phyloP scores from a whole-genome alignment of 2,113 vertebrate genomes.

The Sprattus sprattus region DNA sequence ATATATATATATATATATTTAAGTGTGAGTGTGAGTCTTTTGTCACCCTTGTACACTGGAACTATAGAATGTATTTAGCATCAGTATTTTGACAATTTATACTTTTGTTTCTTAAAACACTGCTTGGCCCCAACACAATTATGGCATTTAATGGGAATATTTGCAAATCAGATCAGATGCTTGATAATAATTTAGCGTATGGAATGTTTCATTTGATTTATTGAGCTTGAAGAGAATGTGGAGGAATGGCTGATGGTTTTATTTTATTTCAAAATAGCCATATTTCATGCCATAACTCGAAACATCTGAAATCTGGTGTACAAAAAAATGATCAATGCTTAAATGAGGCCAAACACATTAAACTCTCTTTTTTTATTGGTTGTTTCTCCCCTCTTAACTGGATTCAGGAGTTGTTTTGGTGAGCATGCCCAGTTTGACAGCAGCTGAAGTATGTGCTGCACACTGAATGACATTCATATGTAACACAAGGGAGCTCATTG shows the following conservation, averaged over 20 bases:
- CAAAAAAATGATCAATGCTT: too few species aligned
- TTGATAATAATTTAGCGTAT: too few species aligned
- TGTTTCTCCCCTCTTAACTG: neutral
- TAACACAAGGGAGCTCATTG: constrained; percentile 3
- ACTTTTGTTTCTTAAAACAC: neutral
- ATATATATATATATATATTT: too few species aligned
- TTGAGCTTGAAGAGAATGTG: too few species aligned
- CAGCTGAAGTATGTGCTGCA: neutral
- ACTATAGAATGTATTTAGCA: neutral
- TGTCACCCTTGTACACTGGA: neutral
- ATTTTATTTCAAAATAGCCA: too few species aligned
- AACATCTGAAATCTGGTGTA: neutral
- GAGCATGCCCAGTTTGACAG: neutral
- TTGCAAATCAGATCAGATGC: too few species aligned
- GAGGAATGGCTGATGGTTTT: too few species aligned
- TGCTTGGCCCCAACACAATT: neutral
- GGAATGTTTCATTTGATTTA: too few species aligned
- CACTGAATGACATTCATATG: neutral
- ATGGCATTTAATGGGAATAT: too few species aligned
- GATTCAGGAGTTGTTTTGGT: neutral
- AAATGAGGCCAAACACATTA: too few species aligned
- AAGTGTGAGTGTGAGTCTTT: neutral
- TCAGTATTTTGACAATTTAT: neutral
- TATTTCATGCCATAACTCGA: too few species aligned
- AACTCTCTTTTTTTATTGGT: neutral